These are phyloP conservation scores for Apis cerana DNA, from an alignment of 1,140 invertebrate genomes.

Conservation along the genomic window DNA sequence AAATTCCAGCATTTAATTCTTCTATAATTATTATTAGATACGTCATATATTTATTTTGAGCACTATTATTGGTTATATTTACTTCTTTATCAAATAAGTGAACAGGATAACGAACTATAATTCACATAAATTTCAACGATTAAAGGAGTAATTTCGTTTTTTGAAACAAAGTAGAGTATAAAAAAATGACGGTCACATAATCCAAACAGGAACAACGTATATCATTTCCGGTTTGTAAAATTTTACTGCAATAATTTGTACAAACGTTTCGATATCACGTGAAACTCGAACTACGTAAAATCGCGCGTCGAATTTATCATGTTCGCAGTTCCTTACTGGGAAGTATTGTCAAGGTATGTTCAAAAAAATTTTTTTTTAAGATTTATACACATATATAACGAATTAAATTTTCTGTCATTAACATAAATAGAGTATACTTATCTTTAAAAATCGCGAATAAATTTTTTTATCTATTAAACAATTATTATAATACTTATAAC, in stretches of 20 bases:
- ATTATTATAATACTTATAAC: neutral
- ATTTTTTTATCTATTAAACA: neutral
- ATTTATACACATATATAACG: neutral
- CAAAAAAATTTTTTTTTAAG: neutral
- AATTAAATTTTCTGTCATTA: neutral
- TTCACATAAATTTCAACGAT: slow-evolving; percentile 8
- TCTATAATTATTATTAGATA: neutral
- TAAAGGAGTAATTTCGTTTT: slow-evolving; percentile 36
- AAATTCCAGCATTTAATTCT: neutral
- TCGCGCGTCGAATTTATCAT: slow-evolving; percentile 29
- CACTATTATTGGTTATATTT: neutral
- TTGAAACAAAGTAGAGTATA: slow-evolving; percentile 54
- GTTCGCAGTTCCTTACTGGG: slow-evolving; percentile 53
- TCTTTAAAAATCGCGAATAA: neutral
- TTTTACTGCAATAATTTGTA: neutral
- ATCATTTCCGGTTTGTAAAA: neutral
- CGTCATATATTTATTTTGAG: neutral
- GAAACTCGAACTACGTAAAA: neutral
- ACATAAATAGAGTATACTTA: neutral
- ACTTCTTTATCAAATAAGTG: neutral
- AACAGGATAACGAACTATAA: neutral
- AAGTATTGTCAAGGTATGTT: slow-evolving; percentile 55
- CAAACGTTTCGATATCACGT: neutral
- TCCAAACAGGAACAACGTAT: neutral
- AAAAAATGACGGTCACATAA: slow-evolving; percentile 1